Conservation (phyloP, 2,113 vertebrate genomes). For the Esox niger region DNA sequence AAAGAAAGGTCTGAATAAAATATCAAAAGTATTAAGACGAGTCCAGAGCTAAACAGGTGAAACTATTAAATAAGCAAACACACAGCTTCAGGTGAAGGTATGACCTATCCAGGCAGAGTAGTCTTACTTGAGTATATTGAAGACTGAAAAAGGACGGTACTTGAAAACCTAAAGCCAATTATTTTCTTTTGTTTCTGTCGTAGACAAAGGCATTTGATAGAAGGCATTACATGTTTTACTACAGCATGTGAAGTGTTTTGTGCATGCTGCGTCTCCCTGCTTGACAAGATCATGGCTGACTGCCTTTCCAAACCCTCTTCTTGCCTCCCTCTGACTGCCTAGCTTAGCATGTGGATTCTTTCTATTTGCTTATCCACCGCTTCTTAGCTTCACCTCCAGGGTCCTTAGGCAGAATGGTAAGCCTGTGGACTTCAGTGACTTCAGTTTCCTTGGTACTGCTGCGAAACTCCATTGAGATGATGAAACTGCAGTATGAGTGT, state of each 20-base stretch:
- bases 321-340: conserved; percentile 29
- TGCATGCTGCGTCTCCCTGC: conserved; percentile 17
- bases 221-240: conserved; percentile 14
- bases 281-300: conserved; percentile 32
- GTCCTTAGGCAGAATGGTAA: conserved; percentile 43
- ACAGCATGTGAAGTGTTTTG: neutral
- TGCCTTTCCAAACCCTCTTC: conserved; percentile 25
- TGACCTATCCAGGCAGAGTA: no score
- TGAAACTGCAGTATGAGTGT: conserved; percentile 60
- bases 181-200: neutral
- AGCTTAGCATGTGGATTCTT: conserved; percentile 41
- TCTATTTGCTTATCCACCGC: conserved; percentile 48
- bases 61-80: no score
- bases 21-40: neutral
- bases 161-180: neutral
- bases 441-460: conserved; percentile 55
- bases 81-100: no score
- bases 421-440: conserved; percentile 40
- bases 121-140: neutral
- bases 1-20: neutral
- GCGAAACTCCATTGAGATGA: conserved; percentile 69
- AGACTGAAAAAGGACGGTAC: neutral
- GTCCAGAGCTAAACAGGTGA: neutral
- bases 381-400: conserved; percentile 28
- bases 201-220: conserved; percentile 19